Percentiles rank a stretch among this genome's conserved stretches.
Conservation (phyloP, 2,113 vertebrate genomes). For the Aix galericulata region DNA sequence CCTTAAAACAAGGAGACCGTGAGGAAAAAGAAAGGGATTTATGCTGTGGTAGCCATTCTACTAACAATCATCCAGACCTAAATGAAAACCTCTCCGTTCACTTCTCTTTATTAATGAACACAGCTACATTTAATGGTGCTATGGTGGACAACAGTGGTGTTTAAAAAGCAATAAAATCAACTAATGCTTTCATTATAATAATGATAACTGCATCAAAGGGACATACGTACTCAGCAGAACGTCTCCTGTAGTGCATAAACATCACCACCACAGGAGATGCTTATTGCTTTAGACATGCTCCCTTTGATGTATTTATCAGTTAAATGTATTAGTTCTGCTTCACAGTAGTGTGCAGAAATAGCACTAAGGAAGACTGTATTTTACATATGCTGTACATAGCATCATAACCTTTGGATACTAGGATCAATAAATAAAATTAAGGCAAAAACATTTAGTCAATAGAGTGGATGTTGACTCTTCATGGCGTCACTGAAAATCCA, state of each 20-base stretch:
- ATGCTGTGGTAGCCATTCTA: background rate
- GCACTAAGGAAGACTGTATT: slow-evolving; percentile 33
- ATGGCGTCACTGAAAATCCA: background rate
- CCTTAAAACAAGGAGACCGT: background rate
- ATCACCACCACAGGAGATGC: slow-evolving; percentile 66
- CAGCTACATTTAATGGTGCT: background rate
- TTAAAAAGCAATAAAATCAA: slow-evolving; percentile 68
- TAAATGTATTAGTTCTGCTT: slow-evolving; percentile 75
- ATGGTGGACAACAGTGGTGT: slow-evolving; percentile 38
- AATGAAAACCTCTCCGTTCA: background rate
- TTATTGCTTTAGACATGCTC: slow-evolving; percentile 68
- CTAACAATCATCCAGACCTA: background rate
- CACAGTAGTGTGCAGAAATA: slow-evolving; percentile 42
- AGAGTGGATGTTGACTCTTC: background rate
- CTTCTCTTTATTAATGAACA: background rate
- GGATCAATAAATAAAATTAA: slow-evolving; percentile 7
- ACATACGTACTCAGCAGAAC: slow-evolving; percentile 13
- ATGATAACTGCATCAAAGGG: slow-evolving; percentile 69
- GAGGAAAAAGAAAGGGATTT: background rate
- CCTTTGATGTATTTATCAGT: slow-evolving; percentile 76
- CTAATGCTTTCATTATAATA: slow-evolving; percentile 68
- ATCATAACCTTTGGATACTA: background rate
- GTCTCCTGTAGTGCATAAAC: slow-evolving; percentile 55
- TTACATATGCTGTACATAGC: slow-evolving; percentile 32
- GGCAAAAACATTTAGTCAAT: background rate